Evolutionary conservation across 2,113 vertebrate species (phyloP), one percentile per base, ranked within the genome.

Genomic region (Apteryx owenii): DNA sequence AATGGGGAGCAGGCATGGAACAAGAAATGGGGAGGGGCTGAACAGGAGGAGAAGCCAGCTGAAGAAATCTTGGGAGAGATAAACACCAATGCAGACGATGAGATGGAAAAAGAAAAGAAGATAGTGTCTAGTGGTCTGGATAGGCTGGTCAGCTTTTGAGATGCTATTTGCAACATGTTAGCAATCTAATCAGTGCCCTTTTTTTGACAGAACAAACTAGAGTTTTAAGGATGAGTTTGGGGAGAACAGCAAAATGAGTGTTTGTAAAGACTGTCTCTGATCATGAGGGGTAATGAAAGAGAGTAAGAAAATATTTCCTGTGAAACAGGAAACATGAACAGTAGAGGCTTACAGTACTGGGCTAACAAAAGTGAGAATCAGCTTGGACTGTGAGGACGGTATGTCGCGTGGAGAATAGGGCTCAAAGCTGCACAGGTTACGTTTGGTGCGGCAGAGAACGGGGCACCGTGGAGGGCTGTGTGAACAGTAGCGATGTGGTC

Each of bases 321-420:
- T 53, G 73, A 18, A 79, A 21, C 1, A 40, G 42, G 70, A 60
- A 60, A 60, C 56, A 10, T 10, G 29, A 60, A n/a, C 9, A 69
- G 50, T 36, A 85, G 33, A 68, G 17, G 8, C 38, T 73, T 66
- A 18, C 40, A 70, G 12, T 21, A 18, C 1, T 16, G 46, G 33
- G 40, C 38, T 81, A 1, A 40, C 18, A 75, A 26, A 31, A 5
- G 18, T 2, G 20, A 46, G 28, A 16, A 36, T 2, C 33, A 62
- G 3, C 26, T 84, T 77, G 65, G 78, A 22, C 46, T 78, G 54
- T 31, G 46, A 68, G 14, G 72, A 29, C 54, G 90, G 40, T 40
- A 18, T 6, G 17, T 17, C 1, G 0, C 12, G n/a, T 68, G 81
- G 61, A 53, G 50, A 71, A 14, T 3, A 4, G 0, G 56, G 0